Percentiles rank a stretch among this genome's conserved stretches.
These are phyloP conservation scores for Vulpes lagopus DNA, from an alignment of 2,113 vertebrate genomes.

Conservation along the genomic window DNA sequence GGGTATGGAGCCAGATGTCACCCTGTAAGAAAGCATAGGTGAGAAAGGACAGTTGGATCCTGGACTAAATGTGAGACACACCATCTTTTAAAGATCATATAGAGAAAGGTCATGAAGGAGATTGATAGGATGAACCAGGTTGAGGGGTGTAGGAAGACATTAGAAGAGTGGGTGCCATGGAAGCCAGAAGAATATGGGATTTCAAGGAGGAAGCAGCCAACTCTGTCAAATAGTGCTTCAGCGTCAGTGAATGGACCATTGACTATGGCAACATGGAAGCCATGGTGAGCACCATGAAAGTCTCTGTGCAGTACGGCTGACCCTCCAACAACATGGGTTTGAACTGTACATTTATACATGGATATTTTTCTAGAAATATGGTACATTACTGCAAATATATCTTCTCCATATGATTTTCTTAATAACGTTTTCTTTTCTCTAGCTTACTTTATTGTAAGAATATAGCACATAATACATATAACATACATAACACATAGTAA, in stretches of 20 bases:
- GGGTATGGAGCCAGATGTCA: neutral
- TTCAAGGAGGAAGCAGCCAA: neutral
- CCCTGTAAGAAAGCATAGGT: neutral
- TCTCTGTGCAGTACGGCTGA: neutral
- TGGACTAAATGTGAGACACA: neutral
- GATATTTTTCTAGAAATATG: neutral
- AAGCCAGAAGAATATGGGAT: neutral
- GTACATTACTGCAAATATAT: neutral
- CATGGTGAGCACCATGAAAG: too few relatives aligned
- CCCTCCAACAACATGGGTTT: neutral
- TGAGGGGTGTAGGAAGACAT: too few relatives aligned
- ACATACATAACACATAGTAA: neutral
- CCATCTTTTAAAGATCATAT: neutral
- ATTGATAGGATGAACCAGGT: neutral
- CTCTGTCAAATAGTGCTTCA: neutral
- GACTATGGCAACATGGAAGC: rapidly evolving
- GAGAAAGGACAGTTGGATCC: neutral
- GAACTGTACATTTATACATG: neutral
- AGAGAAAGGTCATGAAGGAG: neutral
- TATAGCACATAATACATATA: neutral
- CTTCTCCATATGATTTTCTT: neutral
- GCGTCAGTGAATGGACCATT: neutral
- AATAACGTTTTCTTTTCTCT: neutral
- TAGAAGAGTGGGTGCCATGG: neutral
- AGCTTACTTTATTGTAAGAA: neutral